Evolutionary conservation across 2,797 vertebrate genomes (phyloP), one percentile per base, ranked within the genome.

Genomic region (Schizothorax lantsangensis): DNA sequence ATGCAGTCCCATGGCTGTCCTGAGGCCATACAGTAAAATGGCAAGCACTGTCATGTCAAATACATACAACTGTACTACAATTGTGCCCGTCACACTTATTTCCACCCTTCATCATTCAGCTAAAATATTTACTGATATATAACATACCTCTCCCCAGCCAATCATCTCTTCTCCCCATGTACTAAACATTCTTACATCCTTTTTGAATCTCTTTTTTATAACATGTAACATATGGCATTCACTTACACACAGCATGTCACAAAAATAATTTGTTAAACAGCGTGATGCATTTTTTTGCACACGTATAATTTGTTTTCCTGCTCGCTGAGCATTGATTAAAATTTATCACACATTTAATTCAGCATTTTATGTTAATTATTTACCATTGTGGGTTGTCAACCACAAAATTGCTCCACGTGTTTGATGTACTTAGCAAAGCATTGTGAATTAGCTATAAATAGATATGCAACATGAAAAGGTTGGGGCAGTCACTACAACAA

Each of bases 1-100:
- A 57, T 30, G 33, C 33, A 59, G 49, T 82, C 81, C 81, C 36
- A 17, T 54, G 33, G 68, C 15, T 57, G 49, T 57, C 68, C 81
- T 54, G 15, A 73, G 81, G 81, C 49, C 36, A 12, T 40, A 83
- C 49, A 57, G 23, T 82, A 52, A 82, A 73, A 43, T 9, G 0
- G 8, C 33, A 83, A 36, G 57, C 2, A n/a, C 6, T 72, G 14
- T 30, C 14, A 72, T 72, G 68, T 83, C 45, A 83, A 83, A 23
- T 30, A 26, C 10, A 68, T 49, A 47, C 52, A 71, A 15, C 15
- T 40, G 21, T 72, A 19, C 19, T 81, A 21, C n/a, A 19, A 14
- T 47, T 47, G 17, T 69, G 49, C 11, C 15, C 19, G n/a, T 43
- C 14, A 59, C 10, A 71, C 38, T 71, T 82, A 54, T 72, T 68